These are phyloP conservation scores for Crotalus horridus DNA, from an alignment of 2,113 vertebrate genomes.

Conservation along the genomic window DNA sequence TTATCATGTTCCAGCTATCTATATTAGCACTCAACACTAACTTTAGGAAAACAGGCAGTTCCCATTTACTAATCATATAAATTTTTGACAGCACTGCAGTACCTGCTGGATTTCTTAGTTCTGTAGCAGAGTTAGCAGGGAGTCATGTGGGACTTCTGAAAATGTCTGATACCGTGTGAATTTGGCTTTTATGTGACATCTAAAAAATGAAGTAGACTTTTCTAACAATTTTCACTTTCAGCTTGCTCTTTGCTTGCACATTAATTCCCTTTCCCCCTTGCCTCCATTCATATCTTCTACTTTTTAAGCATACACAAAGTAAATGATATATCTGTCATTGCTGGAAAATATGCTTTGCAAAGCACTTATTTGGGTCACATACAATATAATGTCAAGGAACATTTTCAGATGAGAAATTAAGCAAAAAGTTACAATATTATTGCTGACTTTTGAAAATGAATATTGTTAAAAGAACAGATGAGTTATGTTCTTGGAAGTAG, in stretches of 20 bases:
- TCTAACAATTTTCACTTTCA: conserved; percentile 6
- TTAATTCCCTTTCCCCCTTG: conserved; percentile 26
- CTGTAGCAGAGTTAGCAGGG: conserved; percentile 29
- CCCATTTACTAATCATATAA: conserved; percentile 38
- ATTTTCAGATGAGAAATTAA: conserved; percentile 52
- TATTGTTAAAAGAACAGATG: conserved; percentile 18
- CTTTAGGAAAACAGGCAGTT: conserved; percentile 29
- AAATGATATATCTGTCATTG: conserved; percentile 59
- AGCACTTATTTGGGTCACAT: conserved; percentile 62
- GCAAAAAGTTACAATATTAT: conserved; percentile 30
- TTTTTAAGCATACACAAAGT: conserved; percentile 50
- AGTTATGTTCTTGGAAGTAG: conserved; percentile 34
- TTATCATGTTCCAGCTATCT: background rate
- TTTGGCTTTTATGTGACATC: conserved; percentile 33
- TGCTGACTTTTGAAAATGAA: conserved; percentile 22
- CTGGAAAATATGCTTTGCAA: conserved; percentile 58
- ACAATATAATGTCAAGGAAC: conserved; percentile 27
- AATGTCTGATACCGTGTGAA: background rate
- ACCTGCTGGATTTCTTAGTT: conserved; percentile 34
- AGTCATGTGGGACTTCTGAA: background rate
- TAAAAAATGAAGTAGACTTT: conserved; percentile 20
- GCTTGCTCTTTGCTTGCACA: conserved; percentile 32
- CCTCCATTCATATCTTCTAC: conserved; percentile 37
- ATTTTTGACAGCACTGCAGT: background rate
- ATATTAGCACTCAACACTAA: background rate